phyloP scores from a whole-genome alignment of 2,797 vertebrate species.

The Paramormyrops hopkinsi region DNA sequence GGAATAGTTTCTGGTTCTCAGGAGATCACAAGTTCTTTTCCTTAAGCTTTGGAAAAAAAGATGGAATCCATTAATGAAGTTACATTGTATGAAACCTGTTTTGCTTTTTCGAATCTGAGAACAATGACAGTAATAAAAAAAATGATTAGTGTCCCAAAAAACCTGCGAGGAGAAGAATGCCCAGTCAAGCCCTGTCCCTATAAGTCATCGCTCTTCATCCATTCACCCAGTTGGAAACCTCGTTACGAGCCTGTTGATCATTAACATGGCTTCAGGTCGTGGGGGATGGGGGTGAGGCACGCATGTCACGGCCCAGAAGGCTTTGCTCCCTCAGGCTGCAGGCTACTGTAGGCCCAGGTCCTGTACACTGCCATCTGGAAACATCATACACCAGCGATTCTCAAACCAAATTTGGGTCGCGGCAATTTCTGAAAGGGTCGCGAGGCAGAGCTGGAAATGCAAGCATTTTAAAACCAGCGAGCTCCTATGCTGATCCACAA shows the following conservation, averaged over 20 bases:
- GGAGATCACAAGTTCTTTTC: not conserved
- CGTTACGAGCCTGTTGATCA: not conserved
- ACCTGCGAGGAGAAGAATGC: not conserved
- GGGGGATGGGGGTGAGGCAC: not conserved
- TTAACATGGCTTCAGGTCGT: not conserved
- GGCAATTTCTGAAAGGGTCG: not conserved
- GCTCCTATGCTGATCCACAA: not conserved
- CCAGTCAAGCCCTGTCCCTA: not conserved
- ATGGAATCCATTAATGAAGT: not conserved
- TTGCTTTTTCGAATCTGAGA: not conserved
- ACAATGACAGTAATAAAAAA: not conserved
- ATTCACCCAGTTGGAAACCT: not conserved
- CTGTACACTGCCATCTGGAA: not conserved
- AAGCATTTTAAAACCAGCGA: not conserved
- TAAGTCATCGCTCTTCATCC: not conserved
- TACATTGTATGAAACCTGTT: not conserved
- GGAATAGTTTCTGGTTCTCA: not conserved
- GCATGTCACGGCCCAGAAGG: not conserved
- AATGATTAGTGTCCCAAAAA: not conserved
- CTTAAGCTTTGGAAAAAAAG: not conserved
- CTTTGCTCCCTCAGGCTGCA: not conserved
- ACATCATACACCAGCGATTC: not conserved
- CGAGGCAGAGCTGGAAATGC: not conserved
- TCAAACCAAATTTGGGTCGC: not conserved
- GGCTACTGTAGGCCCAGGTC: not conserved